phyloP scores from a whole-genome alignment of 1,140 invertebrate genomes.

The Vollenhovia emeryi region DNA sequence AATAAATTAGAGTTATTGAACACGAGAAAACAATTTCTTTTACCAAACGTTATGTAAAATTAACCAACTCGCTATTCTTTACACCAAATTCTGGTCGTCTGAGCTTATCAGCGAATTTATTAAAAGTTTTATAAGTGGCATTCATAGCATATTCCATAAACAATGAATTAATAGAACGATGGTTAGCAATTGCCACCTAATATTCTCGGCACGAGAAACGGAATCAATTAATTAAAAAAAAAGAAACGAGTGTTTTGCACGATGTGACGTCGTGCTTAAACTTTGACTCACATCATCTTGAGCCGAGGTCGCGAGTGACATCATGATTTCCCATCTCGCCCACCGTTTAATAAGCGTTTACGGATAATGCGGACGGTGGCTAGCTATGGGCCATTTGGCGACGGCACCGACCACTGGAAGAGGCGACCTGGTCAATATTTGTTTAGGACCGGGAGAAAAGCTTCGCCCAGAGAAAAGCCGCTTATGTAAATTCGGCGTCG shows the following conservation, averaged over 20 bases:
- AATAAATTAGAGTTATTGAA: conserved; percentile 5
- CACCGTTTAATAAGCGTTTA: conserved; percentile 55
- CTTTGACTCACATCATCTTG: conserved; percentile 35
- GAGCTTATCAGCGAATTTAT: not conserved
- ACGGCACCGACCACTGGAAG: conserved; percentile 27
- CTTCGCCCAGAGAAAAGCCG: conserved; percentile 67
- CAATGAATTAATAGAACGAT: not conserved
- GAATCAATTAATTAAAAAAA: conserved; percentile 5
- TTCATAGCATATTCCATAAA: not conserved
- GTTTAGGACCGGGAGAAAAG: conserved; percentile 75
- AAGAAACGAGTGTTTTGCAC: not conserved
- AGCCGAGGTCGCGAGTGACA: conserved; percentile 34
- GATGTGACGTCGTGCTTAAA: conserved; percentile 19
- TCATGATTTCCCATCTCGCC: conserved; percentile 51
- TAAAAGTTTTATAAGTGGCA: not conserved
- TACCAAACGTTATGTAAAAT: not conserved
- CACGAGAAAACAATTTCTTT: not conserved
- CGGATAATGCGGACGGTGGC: conserved; percentile 42
- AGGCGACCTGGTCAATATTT: conserved; percentile 74
- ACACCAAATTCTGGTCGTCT: not conserved
- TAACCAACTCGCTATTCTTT: not conserved
- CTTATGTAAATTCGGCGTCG: conserved; percentile 77
- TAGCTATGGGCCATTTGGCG: conserved; percentile 62
- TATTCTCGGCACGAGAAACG: not conserved
- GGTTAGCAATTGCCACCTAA: conserved; percentile 8